phyloP scores from a whole-genome alignment of 2,888 invertebrate genomes.

The Acanthosepion esculentum region DNA sequence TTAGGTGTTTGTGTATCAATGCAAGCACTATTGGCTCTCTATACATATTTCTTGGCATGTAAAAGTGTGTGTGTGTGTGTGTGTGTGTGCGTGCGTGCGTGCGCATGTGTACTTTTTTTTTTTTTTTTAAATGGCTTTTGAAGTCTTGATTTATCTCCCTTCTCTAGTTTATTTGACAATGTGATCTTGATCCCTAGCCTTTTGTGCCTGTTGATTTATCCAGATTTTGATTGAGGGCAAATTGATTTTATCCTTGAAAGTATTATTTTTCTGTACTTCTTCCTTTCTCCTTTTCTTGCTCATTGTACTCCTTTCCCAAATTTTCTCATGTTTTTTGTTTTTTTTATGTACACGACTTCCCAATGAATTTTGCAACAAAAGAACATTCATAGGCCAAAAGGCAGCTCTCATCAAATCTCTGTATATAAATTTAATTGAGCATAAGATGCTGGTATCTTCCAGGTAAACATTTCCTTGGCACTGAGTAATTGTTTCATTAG shows the following conservation, averaged over 20 bases:
- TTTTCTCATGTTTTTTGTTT: not conserved
- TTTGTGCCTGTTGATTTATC: not conserved
- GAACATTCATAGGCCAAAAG: slow-evolving; percentile 41
- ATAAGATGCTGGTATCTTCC: slow-evolving; percentile 43
- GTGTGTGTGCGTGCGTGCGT: too few species aligned
- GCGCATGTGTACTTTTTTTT: too few species aligned
- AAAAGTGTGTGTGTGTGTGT: not conserved
- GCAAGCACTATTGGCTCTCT: not conserved
- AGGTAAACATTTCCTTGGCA: slow-evolving; percentile 44
- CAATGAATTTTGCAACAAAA: not conserved
- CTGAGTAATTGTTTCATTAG: slow-evolving; percentile 38
- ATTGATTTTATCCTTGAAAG: slow-evolving; percentile 36
- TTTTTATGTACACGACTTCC: not conserved
- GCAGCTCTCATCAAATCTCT: slow-evolving; percentile 46
- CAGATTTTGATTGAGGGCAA: slow-evolving; percentile 13
- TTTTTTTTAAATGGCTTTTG: not conserved
- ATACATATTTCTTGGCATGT: not conserved
- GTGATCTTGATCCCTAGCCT: not conserved
- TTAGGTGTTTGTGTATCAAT: not conserved
- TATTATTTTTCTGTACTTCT: slow-evolving; percentile 45
- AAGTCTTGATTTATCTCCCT: not conserved
- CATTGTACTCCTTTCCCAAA: not conserved
- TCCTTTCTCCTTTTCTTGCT: slow-evolving; percentile 36
- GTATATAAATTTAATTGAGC: slow-evolving; percentile 44
- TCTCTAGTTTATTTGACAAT: not conserved